These are phyloP conservation scores for Phrynocephalus guinanensis DNA, from an alignment of 2,797 vertebrate genomes.

Conservation along the genomic window DNA sequence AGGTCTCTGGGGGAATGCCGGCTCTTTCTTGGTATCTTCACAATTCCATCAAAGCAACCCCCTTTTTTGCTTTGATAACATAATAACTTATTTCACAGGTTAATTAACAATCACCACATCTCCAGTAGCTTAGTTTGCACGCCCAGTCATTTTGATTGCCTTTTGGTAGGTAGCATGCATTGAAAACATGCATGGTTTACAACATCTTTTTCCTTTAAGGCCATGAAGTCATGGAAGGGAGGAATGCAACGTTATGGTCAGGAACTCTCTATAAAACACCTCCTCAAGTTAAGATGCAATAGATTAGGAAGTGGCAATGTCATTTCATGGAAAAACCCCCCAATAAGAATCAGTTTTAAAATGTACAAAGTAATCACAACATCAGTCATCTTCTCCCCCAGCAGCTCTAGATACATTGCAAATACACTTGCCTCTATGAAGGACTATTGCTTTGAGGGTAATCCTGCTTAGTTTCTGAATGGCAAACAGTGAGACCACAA, in stretches of 20 bases:
- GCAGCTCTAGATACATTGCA: not conserved
- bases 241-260: not conserved
- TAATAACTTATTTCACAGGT: too few relatives aligned
- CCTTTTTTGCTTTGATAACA: too few relatives aligned
- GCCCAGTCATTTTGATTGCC: not conserved
- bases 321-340: not conserved
- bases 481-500: not conserved
- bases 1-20: too few relatives aligned
- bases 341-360: not conserved
- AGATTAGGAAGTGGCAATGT: constrained; percentile 20
- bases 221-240: constrained; percentile 3
- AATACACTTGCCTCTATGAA: not conserved
- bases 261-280: not conserved
- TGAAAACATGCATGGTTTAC: too few relatives aligned
- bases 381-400: not conserved
- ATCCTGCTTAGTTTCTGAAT: not conserved
- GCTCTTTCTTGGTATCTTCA: too few relatives aligned
- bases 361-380: not conserved
- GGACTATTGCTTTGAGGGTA: not conserved
- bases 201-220: not conserved
- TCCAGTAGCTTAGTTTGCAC: not conserved
- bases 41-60: too few relatives aligned
- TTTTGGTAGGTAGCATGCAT: not conserved
- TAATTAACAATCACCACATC: not conserved
- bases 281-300: constrained; percentile 4